Evolutionary conservation across 1,140 invertebrate genomes (phyloP), one percentile per base, ranked within the genome.

Genomic region (Idris sp.): DNA sequence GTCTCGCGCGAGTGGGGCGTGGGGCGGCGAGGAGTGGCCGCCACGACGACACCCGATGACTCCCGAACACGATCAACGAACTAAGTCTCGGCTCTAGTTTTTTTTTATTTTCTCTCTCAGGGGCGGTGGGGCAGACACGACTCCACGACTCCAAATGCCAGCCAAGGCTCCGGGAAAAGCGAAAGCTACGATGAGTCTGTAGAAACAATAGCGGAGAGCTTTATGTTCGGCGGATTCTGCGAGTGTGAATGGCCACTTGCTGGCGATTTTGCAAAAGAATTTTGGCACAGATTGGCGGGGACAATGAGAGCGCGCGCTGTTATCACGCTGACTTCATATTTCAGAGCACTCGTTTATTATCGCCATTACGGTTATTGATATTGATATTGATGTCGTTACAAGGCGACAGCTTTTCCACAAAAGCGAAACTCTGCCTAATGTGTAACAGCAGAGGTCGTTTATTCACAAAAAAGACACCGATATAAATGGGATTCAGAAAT

Each of bases 41-140:
- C 65, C 53, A 65, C 81, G 82, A 80, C 54, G 44, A 76, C 77
- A 71, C 59, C 81, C 82, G 83, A 84, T 77, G 61, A 64, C 16
- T 31, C 76, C 49, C 82, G 83, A 80, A 76, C 48, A 67, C 41
- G 76, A 83, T 80, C 79, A 77, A 79, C 81, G 75, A 81, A 82
- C 77, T 75, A 71, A 61, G 73, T 73, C 65, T 56, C 43, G 68
- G 54, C 65, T 68, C 53, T 59, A 33, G 41, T 54, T 69, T 44
- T 64, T 65, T 44, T 36, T 28, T 38, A 38, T 36, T 53, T 46
- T 38, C 56, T 64, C 51, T 56, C 49, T 64, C 6, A 26, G 6
- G 10, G 25, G 40, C 15, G 13, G 5, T 9, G 11, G 18, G 14
- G 53, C 7, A 5, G 31, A 51, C 14, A 3, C 18, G 46, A 7